These are phyloP conservation scores for Trematocara variabile DNA, from an alignment of 2,113 vertebrate genomes.

Conservation along the genomic window DNA sequence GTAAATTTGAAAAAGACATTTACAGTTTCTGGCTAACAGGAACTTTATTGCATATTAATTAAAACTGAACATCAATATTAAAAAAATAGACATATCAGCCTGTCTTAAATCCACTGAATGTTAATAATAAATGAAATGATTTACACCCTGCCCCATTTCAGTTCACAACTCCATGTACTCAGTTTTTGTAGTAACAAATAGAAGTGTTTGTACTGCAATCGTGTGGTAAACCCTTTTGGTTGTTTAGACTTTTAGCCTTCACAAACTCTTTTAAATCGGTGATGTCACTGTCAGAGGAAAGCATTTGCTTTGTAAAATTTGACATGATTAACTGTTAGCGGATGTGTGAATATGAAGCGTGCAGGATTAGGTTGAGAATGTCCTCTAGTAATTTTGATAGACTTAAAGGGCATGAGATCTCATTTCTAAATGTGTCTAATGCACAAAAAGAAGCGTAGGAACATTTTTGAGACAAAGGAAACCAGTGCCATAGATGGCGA, in stretches of 20 bases:
- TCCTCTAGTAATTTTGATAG: not conserved
- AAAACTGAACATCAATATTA: not conserved
- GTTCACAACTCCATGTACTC: not conserved
- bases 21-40: not conserved
- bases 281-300: not conserved
- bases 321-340: not conserved
- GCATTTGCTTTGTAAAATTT: not conserved
- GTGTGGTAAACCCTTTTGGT: fast-evolving
- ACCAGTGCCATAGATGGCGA: not conserved
- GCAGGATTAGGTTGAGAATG: not conserved
- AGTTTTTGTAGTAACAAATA: not conserved
- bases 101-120: not conserved
- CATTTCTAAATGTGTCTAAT: not conserved
- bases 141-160: not conserved
- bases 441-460: not conserved
- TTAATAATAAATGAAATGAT: not conserved
- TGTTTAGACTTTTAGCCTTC: not conserved
- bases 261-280: not conserved
- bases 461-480: not conserved
- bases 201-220: not conserved
- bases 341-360: not conserved
- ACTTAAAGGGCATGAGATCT: not conserved
- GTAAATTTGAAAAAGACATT: not conserved
- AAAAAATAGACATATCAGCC: not conserved
- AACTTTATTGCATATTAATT: not conserved